phyloP scores from a whole-genome alignment of 35 echinoderm and acorn worm species.

The Heliocidaris tuberculata region DNA sequence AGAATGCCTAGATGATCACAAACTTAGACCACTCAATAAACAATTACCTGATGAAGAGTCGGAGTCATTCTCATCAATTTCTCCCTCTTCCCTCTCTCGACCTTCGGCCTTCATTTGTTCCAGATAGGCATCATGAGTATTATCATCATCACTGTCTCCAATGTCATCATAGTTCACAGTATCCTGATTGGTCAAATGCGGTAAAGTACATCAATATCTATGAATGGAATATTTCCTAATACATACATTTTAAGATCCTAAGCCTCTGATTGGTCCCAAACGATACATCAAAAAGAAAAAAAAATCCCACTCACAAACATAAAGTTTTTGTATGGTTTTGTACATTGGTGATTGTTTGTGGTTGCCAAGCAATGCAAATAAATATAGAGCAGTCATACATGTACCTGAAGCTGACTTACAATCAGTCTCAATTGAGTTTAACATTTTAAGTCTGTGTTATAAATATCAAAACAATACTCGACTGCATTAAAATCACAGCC shows the following conservation, averaged over 20 bases:
- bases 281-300: background rate
- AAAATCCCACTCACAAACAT: too few species aligned
- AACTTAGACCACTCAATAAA: background rate
- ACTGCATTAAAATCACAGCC: too few species aligned
- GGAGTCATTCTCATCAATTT: constrained; percentile 73
- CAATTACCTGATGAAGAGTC: constrained; percentile 64
- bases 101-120: constrained; percentile 98
- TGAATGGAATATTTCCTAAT: background rate
- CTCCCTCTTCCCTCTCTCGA: constrained; percentile 63
- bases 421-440: too few species aligned
- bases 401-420: too few species aligned
- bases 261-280: background rate
- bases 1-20: too few species aligned
- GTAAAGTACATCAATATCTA: background rate
- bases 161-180: constrained; percentile 85
- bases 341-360: too few species aligned
- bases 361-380: too few species aligned
- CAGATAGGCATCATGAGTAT: constrained; percentile 90
- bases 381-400: too few species aligned
- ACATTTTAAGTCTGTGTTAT: too few species aligned
- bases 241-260: background rate
- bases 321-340: too few species aligned
- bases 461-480: too few species aligned
- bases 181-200: constrained; percentile 21
- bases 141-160: constrained; percentile 88